phyloP scores from a whole-genome alignment of 1,140 invertebrate species.

The Mamestra configurata region DNA sequence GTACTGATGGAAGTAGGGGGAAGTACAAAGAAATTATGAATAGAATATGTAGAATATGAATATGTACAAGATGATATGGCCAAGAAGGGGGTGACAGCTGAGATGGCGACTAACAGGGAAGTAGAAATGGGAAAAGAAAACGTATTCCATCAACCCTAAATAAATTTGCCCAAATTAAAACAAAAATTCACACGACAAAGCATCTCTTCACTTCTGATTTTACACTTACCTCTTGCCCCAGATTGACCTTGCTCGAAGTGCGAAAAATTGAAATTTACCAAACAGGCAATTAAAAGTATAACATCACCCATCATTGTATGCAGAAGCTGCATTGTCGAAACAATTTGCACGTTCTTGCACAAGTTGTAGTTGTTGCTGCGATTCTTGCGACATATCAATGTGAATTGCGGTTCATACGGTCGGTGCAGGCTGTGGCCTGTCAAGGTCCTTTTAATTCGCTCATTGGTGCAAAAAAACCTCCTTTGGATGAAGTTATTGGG shows the following conservation, averaged over 20 bases:
- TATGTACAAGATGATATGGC: no score
- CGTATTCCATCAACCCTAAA: no score
- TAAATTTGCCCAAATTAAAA: no score
- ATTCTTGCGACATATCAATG: conserved; percentile 1
- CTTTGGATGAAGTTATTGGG: background rate
- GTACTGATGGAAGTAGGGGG: no score
- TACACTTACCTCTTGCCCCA: no score
- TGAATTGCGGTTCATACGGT: conserved; percentile 6
- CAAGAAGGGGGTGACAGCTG: no score
- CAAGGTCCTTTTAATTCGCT: conserved; percentile 27
- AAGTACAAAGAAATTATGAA: no score
- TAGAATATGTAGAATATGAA: no score
- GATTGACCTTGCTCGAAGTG: background rate
- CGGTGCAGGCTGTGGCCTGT: background rate
- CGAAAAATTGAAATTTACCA: background rate
- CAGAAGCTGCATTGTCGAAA: conserved; percentile 26
- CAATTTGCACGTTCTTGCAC: background rate
- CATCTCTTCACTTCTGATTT: no score
- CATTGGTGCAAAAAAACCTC: conserved; percentile 5
- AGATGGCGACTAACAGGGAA: no score
- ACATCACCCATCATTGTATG: conserved; percentile 6
- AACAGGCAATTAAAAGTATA: conserved; percentile 1
- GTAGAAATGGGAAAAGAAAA: no score
- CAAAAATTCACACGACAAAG: no score
- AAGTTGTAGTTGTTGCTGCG: background rate